Percentiles rank a stretch among this genome's conserved stretches.
These are phyloP conservation scores for Indri indri DNA, from an alignment of 2,113 vertebrate species.

Conservation along the genomic window DNA sequence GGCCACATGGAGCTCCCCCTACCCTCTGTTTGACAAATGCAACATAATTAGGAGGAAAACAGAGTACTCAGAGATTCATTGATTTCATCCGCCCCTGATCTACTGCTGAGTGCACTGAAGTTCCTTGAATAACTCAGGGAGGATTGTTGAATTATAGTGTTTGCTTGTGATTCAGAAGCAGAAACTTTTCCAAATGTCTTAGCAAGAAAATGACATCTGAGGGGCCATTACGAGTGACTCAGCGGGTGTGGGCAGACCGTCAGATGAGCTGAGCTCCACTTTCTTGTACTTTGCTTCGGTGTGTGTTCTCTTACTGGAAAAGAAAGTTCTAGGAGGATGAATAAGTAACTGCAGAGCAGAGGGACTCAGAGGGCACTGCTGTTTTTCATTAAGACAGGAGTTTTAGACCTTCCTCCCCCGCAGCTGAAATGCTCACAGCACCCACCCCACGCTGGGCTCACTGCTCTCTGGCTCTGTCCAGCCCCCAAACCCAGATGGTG, in stretches of 20 bases:
- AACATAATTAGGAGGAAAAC: neutral
- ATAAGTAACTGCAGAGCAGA: neutral
- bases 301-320: neutral
- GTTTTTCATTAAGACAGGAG: neutral
- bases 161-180: conserved; percentile 49
- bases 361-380: neutral
- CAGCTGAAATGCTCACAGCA: fast-evolving
- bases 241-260: conserved; percentile 36
- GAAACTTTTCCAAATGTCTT: conserved; percentile 56
- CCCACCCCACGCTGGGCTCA: neutral
- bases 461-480: neutral
- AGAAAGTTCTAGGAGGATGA: conserved; percentile 35
- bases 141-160: conserved; percentile 51
- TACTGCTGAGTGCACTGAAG: neutral
- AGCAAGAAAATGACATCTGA: conserved; percentile 54
- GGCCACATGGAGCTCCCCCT: neutral
- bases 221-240: conserved; percentile 47
- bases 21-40: neutral
- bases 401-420: neutral
- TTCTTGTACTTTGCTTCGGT: neutral
- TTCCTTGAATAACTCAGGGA: conserved; percentile 41
- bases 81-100: neutral
- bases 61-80: neutral
- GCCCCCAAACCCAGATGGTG: neutral
- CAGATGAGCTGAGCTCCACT: neutral